These are phyloP conservation scores for Philotrypesis tridentata DNA, from an alignment of 1,140 invertebrate genomes.

Conservation along the genomic window DNA sequence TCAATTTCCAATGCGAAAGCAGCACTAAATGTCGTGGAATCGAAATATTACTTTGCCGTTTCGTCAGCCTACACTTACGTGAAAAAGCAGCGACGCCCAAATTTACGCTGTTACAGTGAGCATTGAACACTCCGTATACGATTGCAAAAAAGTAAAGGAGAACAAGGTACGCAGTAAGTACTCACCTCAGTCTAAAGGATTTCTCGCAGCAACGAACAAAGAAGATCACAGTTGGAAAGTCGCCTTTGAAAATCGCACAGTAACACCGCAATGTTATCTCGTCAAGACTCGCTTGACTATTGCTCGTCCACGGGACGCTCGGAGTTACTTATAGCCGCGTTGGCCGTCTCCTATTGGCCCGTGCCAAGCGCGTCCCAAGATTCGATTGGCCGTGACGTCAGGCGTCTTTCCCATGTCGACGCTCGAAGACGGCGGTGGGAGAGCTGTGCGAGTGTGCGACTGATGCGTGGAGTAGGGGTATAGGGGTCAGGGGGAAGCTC, in stretches of 20 bases:
- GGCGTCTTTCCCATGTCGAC: neutral
- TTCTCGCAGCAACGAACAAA: neutral
- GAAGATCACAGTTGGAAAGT: neutral
- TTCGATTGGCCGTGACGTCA: constrained; percentile 9
- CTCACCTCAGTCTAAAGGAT: constrained; percentile 12
- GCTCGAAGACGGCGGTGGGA: no score
- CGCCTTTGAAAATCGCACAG: neutral
- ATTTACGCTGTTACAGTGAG: no score
- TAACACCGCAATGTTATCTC: neutral
- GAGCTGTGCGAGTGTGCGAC: no score
- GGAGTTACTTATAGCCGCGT: constrained; percentile 22
- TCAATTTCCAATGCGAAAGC: no score
- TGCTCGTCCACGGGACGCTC: neutral
- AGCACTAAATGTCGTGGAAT: no score
- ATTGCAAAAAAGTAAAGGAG: no score
- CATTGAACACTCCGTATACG: no score
- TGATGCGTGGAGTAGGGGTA: no score
- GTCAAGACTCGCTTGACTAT: neutral
- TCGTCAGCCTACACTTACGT: no score
- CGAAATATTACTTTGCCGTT: no score
- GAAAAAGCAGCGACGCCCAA: no score
- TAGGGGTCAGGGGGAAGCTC: neutral
- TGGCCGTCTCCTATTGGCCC: neutral
- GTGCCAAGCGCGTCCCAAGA: neutral
- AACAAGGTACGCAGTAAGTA: neutral